These are phyloP conservation scores for Pentamera pediparva DNA, from an alignment of 53 echinoderm and acorn worm species.

Conservation along the genomic window DNA sequence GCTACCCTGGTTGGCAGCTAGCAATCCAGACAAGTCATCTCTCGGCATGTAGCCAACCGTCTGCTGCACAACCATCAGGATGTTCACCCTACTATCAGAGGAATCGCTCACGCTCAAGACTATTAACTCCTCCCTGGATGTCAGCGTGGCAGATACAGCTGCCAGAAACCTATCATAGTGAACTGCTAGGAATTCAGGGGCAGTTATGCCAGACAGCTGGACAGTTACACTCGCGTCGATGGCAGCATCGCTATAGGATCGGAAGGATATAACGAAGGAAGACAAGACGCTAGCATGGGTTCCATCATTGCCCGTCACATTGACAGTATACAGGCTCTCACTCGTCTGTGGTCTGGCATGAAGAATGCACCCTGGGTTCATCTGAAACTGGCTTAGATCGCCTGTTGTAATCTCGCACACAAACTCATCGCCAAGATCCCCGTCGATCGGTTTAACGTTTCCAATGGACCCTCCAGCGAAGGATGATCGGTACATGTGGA, in stretches of 20 bases:
- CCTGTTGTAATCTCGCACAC: conserved; percentile 62
- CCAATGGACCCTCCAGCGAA: conserved; percentile 81
- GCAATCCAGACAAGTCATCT: conserved; percentile 49
- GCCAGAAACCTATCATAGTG: conserved; percentile 69
- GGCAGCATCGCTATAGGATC: conserved; percentile 67
- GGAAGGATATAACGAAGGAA: conserved; percentile 60
- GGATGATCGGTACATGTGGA: conserved; percentile 67
- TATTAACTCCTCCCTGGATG: conserved; percentile 60
- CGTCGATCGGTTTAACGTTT: conserved; percentile 69
- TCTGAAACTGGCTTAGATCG: conserved; percentile 60
- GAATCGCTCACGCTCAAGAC: conserved; percentile 60
- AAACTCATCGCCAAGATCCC: conserved; percentile 72
- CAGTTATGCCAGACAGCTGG: conserved; percentile 46
- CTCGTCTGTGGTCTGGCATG: conserved; percentile 55
- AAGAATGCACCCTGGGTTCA: conserved; percentile 61
- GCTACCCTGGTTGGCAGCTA: conserved; percentile 60
- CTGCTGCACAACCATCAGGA: conserved; percentile 65
- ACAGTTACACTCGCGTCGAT: conserved; percentile 73
- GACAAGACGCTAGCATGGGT: conserved; percentile 62
- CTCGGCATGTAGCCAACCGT: conserved; percentile 41
- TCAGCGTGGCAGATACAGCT: conserved; percentile 56
- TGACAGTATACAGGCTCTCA: conserved; percentile 43
- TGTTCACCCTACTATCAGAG: conserved; percentile 44
- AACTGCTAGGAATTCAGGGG: conserved; percentile 53
- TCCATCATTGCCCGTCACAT: conserved; percentile 77